Evolutionary conservation across 2,888 invertebrate genomes (phyloP).

Genomic region (Troides aeacus): DNA sequence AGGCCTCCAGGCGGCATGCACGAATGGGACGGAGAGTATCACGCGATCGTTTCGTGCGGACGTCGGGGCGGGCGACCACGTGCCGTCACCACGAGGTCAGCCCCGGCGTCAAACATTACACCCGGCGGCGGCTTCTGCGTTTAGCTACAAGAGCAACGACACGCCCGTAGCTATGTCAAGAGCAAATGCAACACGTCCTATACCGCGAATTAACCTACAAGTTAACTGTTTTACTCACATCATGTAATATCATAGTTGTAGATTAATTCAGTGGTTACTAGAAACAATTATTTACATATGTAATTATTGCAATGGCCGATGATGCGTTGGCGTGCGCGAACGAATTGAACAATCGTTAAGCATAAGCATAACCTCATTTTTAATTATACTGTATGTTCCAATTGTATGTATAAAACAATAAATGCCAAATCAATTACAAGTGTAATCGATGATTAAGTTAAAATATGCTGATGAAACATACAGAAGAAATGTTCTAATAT

Average conservation of each 20-base stretch:
- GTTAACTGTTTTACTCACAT: background rate
- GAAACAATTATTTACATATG: background rate
- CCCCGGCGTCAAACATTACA: constrained; percentile 34
- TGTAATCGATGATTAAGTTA: background rate
- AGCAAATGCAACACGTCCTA: constrained; percentile 20
- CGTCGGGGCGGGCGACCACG: constrained; percentile 43
- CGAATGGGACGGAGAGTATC: constrained; percentile 45
- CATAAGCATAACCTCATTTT: background rate
- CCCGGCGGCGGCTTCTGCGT: constrained; percentile 19
- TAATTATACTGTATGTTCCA: background rate
- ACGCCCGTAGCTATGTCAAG: constrained; percentile 26
- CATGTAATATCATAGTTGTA: background rate
- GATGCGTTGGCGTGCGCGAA: background rate
- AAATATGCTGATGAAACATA: background rate
- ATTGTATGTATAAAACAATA: background rate
- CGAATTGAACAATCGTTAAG: background rate
- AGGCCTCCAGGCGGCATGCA: constrained; percentile 36
- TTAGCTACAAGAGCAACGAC: constrained; percentile 33
- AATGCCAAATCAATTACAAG: background rate
- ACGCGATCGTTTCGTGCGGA: constrained; percentile 54
- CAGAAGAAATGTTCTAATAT: background rate
- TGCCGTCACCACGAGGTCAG: constrained; percentile 34
- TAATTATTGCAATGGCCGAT: background rate
- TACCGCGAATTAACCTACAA: constrained; percentile 3
- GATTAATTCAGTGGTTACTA: background rate